A percentile compares a stretch with the other conserved stretches of the same genome.
Conservation (phyloP, 2,888 invertebrate species). For the Plemyria rubiginata region DNA sequence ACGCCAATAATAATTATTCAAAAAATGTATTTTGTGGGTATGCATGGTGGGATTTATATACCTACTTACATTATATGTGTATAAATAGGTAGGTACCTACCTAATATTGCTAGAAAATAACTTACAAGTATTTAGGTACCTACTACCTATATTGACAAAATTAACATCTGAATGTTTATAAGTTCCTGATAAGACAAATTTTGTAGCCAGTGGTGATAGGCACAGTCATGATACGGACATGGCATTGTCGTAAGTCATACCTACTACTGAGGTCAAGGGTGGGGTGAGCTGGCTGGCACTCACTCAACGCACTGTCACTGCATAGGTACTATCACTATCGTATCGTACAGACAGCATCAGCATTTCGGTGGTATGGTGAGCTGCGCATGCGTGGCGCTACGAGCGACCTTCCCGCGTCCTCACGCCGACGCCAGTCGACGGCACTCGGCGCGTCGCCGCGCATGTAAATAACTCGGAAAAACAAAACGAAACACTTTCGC, state of each 20-base stretch:
- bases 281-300: constrained; percentile 52
- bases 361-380: constrained; percentile 50
- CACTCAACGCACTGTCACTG: constrained; percentile 49
- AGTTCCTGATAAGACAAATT: constrained; percentile 9
- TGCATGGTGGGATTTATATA: no score
- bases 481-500: constrained; percentile 61
- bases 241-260: constrained; percentile 44
- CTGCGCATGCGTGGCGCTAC: constrained; percentile 73
- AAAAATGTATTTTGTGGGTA: no score
- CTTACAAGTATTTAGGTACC: no score
- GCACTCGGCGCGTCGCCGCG: constrained; percentile 71
- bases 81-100: no score
- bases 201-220: constrained; percentile 8
- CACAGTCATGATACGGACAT: constrained; percentile 13
- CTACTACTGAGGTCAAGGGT: constrained; percentile 55
- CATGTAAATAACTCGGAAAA: constrained; percentile 61
- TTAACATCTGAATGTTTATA: constrained; percentile 18
- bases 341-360: constrained; percentile 49
- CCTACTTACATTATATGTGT: no score
- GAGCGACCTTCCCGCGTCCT: constrained; percentile 80
- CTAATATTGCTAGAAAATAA: no score
- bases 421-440: constrained; percentile 62
- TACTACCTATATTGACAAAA: not conserved
- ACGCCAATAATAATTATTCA: no score
- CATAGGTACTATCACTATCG: no score